A percentile compares a stretch with the other conserved stretches of the same genome.
Evolutionary conservation across 2,797 vertebrate species (phyloP).

Genomic region (Gallinago stenura): DNA sequence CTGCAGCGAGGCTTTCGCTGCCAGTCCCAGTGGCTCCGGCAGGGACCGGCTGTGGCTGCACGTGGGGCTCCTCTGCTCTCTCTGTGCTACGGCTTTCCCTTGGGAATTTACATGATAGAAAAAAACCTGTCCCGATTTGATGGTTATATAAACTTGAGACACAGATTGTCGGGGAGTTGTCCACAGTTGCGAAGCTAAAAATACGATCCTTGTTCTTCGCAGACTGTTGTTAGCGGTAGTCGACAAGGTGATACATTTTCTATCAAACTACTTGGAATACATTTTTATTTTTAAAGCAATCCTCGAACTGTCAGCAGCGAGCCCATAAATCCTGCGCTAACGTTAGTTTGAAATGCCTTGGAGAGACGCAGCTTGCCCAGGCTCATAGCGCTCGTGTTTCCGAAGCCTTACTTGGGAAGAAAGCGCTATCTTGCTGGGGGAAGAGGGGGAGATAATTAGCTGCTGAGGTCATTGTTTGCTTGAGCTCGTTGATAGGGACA

Average conservation of each 20-base stretch:
- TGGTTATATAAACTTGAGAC: background rate
- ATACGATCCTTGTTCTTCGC: fast-evolving
- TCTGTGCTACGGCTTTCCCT: background rate
- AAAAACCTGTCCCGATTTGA: background rate
- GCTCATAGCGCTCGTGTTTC: background rate
- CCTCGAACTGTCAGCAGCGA: background rate
- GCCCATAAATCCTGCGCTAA: background rate
- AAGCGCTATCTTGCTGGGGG: background rate
- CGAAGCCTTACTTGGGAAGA: slow-evolving; percentile 76
- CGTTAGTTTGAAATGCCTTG: background rate
- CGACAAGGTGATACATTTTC: background rate
- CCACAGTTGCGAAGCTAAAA: background rate
- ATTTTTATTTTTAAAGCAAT: background rate
- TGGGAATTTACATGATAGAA: background rate
- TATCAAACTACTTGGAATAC: background rate
- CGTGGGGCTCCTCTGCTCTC: background rate
- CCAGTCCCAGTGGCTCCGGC: fast-evolving
- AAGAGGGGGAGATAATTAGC: slow-evolving; percentile 25
- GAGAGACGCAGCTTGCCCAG: background rate
- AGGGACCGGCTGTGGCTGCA: background rate
- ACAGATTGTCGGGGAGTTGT: background rate
- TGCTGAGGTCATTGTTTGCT: slow-evolving; percentile 69
- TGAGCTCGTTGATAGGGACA: slow-evolving; percentile 39
- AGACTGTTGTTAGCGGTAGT: fast-evolving
- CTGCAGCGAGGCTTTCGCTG: background rate